Percentiles rank a stretch among this genome's conserved stretches.
phyloP scores from a whole-genome alignment of 2,113 vertebrate genomes.

The Daboia siamensis region DNA sequence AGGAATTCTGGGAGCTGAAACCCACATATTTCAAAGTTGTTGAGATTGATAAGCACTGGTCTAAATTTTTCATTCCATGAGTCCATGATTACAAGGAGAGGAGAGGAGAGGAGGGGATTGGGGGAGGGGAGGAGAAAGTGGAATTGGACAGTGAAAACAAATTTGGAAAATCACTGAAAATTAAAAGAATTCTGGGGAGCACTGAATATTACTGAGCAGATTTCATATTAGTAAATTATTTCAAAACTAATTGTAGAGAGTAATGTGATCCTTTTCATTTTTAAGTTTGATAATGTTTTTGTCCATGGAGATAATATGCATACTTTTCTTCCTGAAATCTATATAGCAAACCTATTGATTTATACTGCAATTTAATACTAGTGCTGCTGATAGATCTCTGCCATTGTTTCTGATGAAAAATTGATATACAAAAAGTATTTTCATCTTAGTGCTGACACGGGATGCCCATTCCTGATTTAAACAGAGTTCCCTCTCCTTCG shows the following conservation, averaged over 20 bases:
- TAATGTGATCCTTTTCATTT: neutral
- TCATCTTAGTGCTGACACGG: neutral
- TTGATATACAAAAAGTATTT: constrained; percentile 18
- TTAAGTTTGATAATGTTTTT: constrained; percentile 2
- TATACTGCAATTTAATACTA: constrained; percentile 14
- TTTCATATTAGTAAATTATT: neutral
- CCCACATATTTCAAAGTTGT: no score
- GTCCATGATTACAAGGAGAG: no score
- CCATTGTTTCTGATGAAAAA: neutral
- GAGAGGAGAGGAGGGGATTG: no score
- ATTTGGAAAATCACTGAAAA: neutral
- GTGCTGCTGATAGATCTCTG: constrained; percentile 9
- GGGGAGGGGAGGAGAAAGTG: neutral
- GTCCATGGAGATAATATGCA: constrained; percentile 6
- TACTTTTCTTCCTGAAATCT: constrained; percentile 14
- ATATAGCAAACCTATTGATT: constrained; percentile 2
- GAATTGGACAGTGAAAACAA: neutral
- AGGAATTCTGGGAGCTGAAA: no score
- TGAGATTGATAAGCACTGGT: no score
- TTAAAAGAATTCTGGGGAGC: neutral
- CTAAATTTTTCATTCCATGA: no score
- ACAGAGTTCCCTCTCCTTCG: no score
- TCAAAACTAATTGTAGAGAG: constrained; percentile 3
- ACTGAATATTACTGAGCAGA: neutral
- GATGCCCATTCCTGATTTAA: neutral